Base-by-base conservation (phyloP, 2,888 invertebrate species). In the Trissoscelio sp. region DNA sequence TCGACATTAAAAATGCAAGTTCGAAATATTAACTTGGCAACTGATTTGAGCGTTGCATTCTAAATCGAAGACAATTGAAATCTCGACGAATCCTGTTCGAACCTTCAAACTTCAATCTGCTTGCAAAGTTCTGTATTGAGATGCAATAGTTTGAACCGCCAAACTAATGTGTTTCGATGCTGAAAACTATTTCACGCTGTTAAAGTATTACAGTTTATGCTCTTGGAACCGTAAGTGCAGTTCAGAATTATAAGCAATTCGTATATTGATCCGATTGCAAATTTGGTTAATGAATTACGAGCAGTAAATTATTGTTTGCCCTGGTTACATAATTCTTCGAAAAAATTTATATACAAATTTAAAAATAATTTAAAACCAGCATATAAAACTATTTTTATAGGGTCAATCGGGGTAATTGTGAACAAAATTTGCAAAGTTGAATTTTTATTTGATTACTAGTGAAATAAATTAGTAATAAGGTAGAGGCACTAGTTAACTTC, bases 101-200 rank as follows among this genome's bases (percentile, higher is more conserved):
- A 5, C 14, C 57, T 51, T 18, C 51, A 18, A 60, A 70, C 57
- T 70, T 58, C 46, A 70, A 58, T 58, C 58, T 4, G 22, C 22
- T 22, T 7, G 20, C 37, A 46, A 66, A 74, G 64, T 66, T 74
- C 7, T 48, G 22, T 18, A 20, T 74, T 46, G 64, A 66, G 55
- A 66, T 67, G 28, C 42, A 44, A 48, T 58, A 51, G 75, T 34
- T 51, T 28, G 51, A 67, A 58, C 46, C 58, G 42, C 11, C 20
- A 16, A 39, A 67, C 66, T 53, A 67, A 58, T 48, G 66, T 67
- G 55, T 58, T 67, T 39, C 39, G 11, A 28, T 20, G 18, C 34
- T 39, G 66, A 75, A 58, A 75, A 75, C 66, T 66, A 67, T 75
- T 75, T 58, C 48, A 66, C 66, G 55, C 58, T 18, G 58, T 58